These are phyloP conservation scores for Phenacoccus solenopsis DNA, from an alignment of 1,140 invertebrate species.

Conservation along the genomic window DNA sequence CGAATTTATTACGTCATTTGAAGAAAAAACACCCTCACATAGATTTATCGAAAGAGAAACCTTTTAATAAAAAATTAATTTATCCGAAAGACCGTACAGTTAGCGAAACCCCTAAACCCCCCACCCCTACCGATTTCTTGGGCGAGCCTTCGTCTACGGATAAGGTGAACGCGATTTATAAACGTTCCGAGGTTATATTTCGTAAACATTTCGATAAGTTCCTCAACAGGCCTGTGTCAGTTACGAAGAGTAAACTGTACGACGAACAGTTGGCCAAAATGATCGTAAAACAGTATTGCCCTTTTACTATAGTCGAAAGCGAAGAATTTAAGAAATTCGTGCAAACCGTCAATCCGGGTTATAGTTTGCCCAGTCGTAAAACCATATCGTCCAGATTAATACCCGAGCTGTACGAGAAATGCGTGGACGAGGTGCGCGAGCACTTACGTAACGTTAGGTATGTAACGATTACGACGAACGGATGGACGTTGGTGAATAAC, in stretches of 20 bases:
- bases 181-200: constrained; percentile 1
- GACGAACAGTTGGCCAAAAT: constrained; percentile 27
- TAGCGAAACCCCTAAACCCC: background rate
- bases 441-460: constrained; percentile 9
- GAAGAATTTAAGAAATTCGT: constrained; percentile 26
- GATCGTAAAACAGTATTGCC: constrained; percentile 28
- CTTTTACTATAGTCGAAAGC: constrained; percentile 28
- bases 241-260: constrained; percentile 21
- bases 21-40: constrained; percentile 20
- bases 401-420: constrained; percentile 24
- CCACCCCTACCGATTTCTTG: background rate
- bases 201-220: constrained; percentile 15
- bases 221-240: constrained; percentile 10
- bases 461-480: constrained; percentile 26
- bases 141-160: background rate
- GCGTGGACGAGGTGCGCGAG: constrained; percentile 21
- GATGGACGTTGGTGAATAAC: constrained; percentile 26
- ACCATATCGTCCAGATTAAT: constrained; percentile 26
- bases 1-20: constrained; percentile 21
- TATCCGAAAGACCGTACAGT: background rate
- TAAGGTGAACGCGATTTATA: background rate
- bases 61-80: background rate
- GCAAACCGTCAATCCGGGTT: constrained; percentile 26
- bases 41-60: constrained; percentile 12
- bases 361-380: constrained; percentile 27